Evolutionary conservation across 2,888 invertebrate genomes (phyloP), one percentile per base, ranked within the genome.

Genomic region (Cosmorhoe ocellata): DNA sequence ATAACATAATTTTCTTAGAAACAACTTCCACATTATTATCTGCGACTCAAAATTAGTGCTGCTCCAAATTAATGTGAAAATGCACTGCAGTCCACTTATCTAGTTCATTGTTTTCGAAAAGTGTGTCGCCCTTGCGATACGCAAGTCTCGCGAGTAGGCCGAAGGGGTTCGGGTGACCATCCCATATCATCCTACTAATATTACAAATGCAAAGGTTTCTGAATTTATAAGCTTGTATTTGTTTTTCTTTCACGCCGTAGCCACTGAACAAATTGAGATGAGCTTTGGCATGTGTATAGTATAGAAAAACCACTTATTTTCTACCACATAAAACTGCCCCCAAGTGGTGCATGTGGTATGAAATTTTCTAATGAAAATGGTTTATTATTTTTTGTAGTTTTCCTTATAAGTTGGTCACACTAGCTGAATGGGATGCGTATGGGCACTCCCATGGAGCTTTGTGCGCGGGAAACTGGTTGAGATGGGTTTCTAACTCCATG

Each of bases 41-140:
- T 13, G 12, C 26, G 13, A 2, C 9, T 38, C 5, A 38, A 33
- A 39, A 32, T 38, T 39, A 43, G 42, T 41, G 24, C 33, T 33
- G 33, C 33, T 40, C 13, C 18, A 38, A 30, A 33, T 18, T 37
- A 37, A 24, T 30, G 36, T 11, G 32, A 33, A 41, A 49, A 42
- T 32, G 24, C 31, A 12, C 10, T 6, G 33, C 42, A 33, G 14
- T 27, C 42, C 12, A 51, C 47, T 54, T 47, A 47, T 54, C 50
- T 36, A 63, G 57, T 59, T 65, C 63, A 64, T 67, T 69, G 64
- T 62, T 39, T 50, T 18, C 39, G 41, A 18, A 49, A 56, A 38
- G 49, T 50, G 36, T 52, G 55, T 44, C 55, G 32, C 43, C 43
- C 44, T 54, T 44, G 33, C 32, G 30, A 38, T 38, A 42, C 47